These are phyloP conservation scores for Montipora efflorescens DNA, from an alignment of 64 coral and sea anemone genomes.

Conservation along the genomic window DNA sequence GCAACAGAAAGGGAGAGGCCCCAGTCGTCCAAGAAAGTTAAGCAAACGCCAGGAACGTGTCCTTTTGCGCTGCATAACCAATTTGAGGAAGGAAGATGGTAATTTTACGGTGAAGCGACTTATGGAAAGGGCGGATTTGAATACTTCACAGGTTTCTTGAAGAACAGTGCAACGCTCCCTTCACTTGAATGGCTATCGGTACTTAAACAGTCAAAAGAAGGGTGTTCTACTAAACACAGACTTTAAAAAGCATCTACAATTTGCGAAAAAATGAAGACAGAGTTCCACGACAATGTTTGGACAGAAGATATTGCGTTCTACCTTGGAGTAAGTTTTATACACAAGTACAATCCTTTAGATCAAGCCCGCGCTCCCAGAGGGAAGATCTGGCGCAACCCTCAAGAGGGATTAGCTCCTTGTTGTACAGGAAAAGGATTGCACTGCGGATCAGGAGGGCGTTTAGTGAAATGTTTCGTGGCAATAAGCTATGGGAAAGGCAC, in stretches of 20 bases:
- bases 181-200: conserved; percentile 28
- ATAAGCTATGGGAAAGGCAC: neutral
- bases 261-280: conserved; percentile 40
- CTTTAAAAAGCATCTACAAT: neutral
- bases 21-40: neutral
- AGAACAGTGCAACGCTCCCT: conserved; percentile 19
- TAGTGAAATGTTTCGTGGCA: neutral
- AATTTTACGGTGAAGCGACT: conserved; percentile 21
- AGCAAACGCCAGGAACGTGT: neutral
- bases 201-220: conserved; percentile 51
- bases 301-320: conserved; percentile 11
- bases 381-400: neutral
- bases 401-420: neutral
- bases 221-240: conserved; percentile 24
- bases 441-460: neutral
- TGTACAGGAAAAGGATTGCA: neutral
- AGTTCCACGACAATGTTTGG: conserved; percentile 7
- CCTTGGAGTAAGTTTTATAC: conserved; percentile 30
- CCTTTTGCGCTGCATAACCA: neutral
- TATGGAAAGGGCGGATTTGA: neutral
- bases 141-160: neutral
- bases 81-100: neutral
- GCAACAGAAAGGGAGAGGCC: neutral
- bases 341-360: neutral
- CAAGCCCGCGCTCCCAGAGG: conserved; percentile 12